phyloP scores from a whole-genome alignment of 1,140 invertebrate species.

The Drosophila parvula region DNA sequence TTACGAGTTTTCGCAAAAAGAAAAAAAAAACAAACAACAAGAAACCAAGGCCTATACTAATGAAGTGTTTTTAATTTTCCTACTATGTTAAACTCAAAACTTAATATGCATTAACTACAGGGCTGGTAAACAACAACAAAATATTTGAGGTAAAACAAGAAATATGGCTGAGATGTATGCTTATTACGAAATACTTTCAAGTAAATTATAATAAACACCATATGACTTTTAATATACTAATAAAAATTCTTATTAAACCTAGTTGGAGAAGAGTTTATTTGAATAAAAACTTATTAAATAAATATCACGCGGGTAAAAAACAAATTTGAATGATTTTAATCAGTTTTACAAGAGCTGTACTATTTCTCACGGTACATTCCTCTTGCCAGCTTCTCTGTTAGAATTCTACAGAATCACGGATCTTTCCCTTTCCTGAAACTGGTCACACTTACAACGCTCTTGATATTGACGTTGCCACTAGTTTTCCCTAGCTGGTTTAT shows the following conservation, averaged over 20 bases:
- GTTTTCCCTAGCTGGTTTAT: neutral
- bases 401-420: neutral
- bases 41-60: slow-evolving; percentile 39
- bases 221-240: slow-evolving; percentile 81
- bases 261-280: neutral
- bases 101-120: slow-evolving; percentile 46
- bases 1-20: slow-evolving; percentile 36
- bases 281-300: neutral
- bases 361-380: neutral
- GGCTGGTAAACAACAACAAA: slow-evolving; percentile 34
- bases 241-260: slow-evolving; percentile 80
- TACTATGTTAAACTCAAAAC: slow-evolving; percentile 64
- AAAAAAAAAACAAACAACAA: slow-evolving; percentile 18
- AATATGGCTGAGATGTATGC: slow-evolving; percentile 65
- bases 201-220: slow-evolving; percentile 77
- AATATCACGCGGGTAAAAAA: neutral
- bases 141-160: slow-evolving; percentile 38
- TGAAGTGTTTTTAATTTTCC: slow-evolving; percentile 57
- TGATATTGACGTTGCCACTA: neutral
- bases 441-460: neutral
- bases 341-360: neutral
- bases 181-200: slow-evolving; percentile 78
- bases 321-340: neutral
- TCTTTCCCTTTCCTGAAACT: neutral
- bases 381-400: neutral